Percentiles rank a stretch among this genome's conserved stretches.
phyloP scores from a whole-genome alignment of 1,140 invertebrate species.

The Drosophila melanica region DNA sequence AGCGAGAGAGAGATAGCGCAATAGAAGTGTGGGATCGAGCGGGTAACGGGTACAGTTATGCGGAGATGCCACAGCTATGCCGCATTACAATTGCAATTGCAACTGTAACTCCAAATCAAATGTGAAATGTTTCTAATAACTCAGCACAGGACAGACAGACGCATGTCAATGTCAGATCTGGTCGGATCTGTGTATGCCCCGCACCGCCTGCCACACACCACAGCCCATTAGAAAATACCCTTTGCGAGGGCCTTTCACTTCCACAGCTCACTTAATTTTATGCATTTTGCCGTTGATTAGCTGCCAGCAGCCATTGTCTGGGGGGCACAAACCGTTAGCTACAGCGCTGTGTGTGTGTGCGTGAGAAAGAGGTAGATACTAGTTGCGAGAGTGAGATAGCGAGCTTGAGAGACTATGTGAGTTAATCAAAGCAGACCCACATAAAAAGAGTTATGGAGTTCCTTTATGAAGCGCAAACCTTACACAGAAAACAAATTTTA shows the following conservation, averaged over 20 bases:
- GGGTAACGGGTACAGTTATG: slow-evolving; percentile 72
- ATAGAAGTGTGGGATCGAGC: slow-evolving; percentile 7
- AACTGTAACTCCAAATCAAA: slow-evolving; percentile 45
- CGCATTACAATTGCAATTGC: slow-evolving; percentile 36
- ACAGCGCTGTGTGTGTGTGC: slow-evolving; percentile 5
- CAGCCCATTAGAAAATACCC: slow-evolving; percentile 4
- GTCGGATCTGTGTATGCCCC: not conserved
- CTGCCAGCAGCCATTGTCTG: slow-evolving; percentile 67
- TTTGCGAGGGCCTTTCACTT: slow-evolving; percentile 14
- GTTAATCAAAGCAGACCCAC: slow-evolving; percentile 67
- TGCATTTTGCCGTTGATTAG: slow-evolving; percentile 78
- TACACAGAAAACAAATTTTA: no score
- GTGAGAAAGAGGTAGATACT: not conserved
- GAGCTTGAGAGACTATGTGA: slow-evolving; percentile 8
- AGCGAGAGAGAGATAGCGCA: not conserved
- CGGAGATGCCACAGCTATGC: slow-evolving; percentile 18
- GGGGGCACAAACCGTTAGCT: slow-evolving; percentile 21
- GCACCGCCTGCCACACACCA: slow-evolving; percentile 5
- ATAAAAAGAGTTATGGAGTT: slow-evolving; percentile 58
- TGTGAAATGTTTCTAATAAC: slow-evolving; percentile 71
- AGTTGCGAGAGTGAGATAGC: slow-evolving; percentile 3
- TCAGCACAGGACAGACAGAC: slow-evolving; percentile 25
- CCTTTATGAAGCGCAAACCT: slow-evolving; percentile 20
- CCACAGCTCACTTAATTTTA: slow-evolving; percentile 74
- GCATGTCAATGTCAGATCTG: slow-evolving; percentile 3